Base-by-base conservation (phyloP, 2,113 vertebrate genomes). In the Urocolius indicus region DNA sequence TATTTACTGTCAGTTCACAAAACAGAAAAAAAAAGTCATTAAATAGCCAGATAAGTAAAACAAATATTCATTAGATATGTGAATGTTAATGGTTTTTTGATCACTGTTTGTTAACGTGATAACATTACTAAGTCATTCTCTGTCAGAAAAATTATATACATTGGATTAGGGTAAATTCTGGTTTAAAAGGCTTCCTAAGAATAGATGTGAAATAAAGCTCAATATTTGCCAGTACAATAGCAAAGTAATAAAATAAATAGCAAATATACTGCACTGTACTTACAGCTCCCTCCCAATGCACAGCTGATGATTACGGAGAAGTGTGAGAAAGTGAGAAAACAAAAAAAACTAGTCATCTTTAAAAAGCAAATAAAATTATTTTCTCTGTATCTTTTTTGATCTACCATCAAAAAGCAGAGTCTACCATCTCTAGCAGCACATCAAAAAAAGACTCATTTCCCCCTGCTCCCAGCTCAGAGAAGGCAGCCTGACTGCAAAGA, bases 41-140 rank as follows among this genome's bases (percentile, higher is more conserved):
- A 77, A 91, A 84, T 57, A 80, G 74, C 16, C 27, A 85, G 21
- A 78, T 16, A 90, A 59, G 49, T 87, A 75, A 76, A 78, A 21
- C 38, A 91, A 67, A 68, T n/a, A 34, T 10, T 88, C 38, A 52
- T 94, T 59, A 66, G 24, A 43, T 63, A 71, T 29, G 15, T 77
- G 58, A 76, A 84, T 34, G 43, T 54, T 62, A 94, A 75, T 52
- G 52, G 27, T 61, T 1, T 51, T 82, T 58, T 85, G 52, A 85
- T 85, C 45, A 22, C 49, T 69, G 29, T 61, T 71, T 79, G 52
- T 79, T 80, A 93, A 38, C 32, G 36, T 23, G 34, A 65, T 82
- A 46, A 66, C 27, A 89, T 45, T 79, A 77, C 5, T 5, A 45
- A 92, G 16, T 52, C n/a, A 68, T 49, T 63, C 82, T 79, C 84